Evolutionary conservation across 2,888 invertebrate genomes (phyloP).

Genomic region (Aphelenchoides bicaudatus): DNA sequence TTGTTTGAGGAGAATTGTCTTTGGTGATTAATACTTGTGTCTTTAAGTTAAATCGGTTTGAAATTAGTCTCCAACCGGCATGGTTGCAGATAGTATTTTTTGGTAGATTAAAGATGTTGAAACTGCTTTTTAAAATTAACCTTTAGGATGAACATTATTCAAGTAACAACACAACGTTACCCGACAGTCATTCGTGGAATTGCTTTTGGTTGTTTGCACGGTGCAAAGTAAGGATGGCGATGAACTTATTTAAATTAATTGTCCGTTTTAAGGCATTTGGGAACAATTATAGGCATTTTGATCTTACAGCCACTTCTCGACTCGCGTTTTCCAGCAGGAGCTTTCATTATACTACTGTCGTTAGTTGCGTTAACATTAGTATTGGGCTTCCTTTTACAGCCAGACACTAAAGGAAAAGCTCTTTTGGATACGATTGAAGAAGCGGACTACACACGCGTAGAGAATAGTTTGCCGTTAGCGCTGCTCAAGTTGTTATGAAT

Average conservation of each 20-base stretch:
- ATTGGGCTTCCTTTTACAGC: constrained; percentile 51
- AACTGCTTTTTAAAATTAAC: no score
- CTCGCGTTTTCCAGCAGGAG: constrained; percentile 37
- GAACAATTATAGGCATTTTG: constrained; percentile 47
- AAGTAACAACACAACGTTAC: constrained; percentile 49
- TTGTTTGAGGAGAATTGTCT: no score
- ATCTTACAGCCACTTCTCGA: constrained; percentile 46
- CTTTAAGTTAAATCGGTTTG: no score
- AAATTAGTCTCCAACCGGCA: no score
- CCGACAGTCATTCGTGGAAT: constrained; percentile 56
- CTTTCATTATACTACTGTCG: constrained; percentile 49
- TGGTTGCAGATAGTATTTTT: constrained; percentile 52
- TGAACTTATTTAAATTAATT: no score
- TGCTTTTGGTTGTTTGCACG: constrained; percentile 54
- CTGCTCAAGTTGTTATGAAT: constrained; percentile 37
- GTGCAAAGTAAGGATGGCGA: constrained; percentile 42
- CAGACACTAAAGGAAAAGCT: constrained; percentile 48
- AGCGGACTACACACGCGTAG: constrained; percentile 46
- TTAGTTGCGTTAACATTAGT: constrained; percentile 45
- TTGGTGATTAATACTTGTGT: no score
- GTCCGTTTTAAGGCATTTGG: constrained; percentile 45
- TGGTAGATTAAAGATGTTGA: no score
- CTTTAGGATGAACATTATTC: constrained; percentile 56
- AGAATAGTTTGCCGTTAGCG: constrained; percentile 47
- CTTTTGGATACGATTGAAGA: constrained; percentile 56